These are phyloP conservation scores for Agraylea sexmaculata DNA, from an alignment of 1,140 invertebrate genomes.

Conservation along the genomic window DNA sequence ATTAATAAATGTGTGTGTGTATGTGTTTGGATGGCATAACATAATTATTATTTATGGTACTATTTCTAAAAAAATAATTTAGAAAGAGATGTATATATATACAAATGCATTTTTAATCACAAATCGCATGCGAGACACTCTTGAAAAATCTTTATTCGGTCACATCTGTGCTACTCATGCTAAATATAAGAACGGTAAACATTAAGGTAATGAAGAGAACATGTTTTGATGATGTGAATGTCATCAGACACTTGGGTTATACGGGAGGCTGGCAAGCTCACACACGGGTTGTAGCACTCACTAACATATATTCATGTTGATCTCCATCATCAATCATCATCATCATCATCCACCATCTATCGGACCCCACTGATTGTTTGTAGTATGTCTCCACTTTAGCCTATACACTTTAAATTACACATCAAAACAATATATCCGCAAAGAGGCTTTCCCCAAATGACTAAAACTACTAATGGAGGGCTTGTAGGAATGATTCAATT, in stretches of 20 bases:
- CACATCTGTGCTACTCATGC: slow-evolving; percentile 18
- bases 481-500: slow-evolving; percentile 20
- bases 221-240: slow-evolving; percentile 11
- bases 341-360: slow-evolving; percentile 8
- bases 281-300: slow-evolving; percentile 18
- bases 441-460: not conserved
- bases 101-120: slow-evolving; percentile 17
- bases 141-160: slow-evolving; percentile 11
- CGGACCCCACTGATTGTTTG: slow-evolving; percentile 6
- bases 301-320: too few relatives aligned
- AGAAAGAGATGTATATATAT: slow-evolving; percentile 12
- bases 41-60: slow-evolving; percentile 13
- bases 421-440: slow-evolving; percentile 18
- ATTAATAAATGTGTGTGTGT: slow-evolving; percentile 19
- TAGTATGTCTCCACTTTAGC: slow-evolving; percentile 15
- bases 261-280: slow-evolving; percentile 19
- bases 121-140: slow-evolving; percentile 21
- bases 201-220: slow-evolving; percentile 6
- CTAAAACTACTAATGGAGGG: slow-evolving; percentile 21
- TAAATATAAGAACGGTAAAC: slow-evolving; percentile 9
- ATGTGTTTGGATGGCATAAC: slow-evolving; percentile 18
- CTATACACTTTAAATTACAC: slow-evolving; percentile 21
- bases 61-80: slow-evolving; percentile 6
- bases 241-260: slow-evolving; percentile 13
- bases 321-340: too few relatives aligned